These are phyloP conservation scores for Laupala kohalensis DNA, from an alignment of 1,140 invertebrate species.

Conservation along the genomic window DNA sequence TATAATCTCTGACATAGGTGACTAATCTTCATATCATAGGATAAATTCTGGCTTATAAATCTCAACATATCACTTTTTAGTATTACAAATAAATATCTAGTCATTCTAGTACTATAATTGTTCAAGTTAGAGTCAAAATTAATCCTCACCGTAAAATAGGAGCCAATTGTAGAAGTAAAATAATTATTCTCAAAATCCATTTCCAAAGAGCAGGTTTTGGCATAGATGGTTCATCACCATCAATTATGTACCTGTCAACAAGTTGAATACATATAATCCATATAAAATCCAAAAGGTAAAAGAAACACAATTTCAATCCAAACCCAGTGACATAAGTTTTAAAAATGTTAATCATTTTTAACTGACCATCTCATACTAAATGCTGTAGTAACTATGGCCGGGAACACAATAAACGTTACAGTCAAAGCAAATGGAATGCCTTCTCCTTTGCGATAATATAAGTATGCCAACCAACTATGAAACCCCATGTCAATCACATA, in stretches of 20 bases:
- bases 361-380: constrained; percentile 33
- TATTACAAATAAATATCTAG: too few relatives aligned
- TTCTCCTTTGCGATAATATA: constrained; percentile 26
- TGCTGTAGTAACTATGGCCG: constrained; percentile 29
- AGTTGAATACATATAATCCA: constrained; percentile 2
- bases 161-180: constrained; percentile 31
- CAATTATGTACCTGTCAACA: constrained; percentile 31
- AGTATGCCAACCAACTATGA: constrained; percentile 29
- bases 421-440: constrained; percentile 31
- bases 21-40: too few relatives aligned
- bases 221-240: constrained; percentile 30
- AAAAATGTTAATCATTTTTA: neutral
- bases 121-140: too few relatives aligned
- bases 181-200: constrained; percentile 31
- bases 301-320: neutral
- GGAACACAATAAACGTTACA: constrained; percentile 30
- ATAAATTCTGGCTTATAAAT: too few relatives aligned
- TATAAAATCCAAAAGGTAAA: neutral
- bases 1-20: too few relatives aligned
- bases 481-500: constrained; percentile 30
- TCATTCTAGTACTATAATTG: too few relatives aligned
- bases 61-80: too few relatives aligned
- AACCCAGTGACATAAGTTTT: neutral
- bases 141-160: constrained; percentile 30
- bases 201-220: constrained; percentile 26